Evolutionary conservation across 2,888 invertebrate species (phyloP).

Genomic region (Craniophora ligustri): DNA sequence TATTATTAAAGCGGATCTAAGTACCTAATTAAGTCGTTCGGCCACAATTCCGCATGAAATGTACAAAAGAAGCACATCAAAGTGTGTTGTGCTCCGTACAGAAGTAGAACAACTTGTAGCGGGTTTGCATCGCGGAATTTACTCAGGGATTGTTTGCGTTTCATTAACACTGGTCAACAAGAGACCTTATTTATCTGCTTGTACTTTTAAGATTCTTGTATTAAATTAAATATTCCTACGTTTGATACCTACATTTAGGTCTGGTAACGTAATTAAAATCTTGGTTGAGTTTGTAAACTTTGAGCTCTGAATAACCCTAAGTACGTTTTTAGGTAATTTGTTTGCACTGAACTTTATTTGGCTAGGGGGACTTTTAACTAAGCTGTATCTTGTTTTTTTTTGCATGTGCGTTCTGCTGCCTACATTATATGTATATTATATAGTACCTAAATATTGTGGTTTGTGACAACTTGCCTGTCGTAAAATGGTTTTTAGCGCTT

Average conservation of each 20-base stretch:
- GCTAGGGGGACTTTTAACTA: constrained; percentile 21
- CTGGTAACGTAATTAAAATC: constrained; percentile 40
- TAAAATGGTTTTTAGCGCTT: not conserved
- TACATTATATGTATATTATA: no score
- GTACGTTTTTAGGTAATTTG: constrained; percentile 42
- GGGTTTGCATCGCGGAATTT: constrained; percentile 71
- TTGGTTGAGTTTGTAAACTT: constrained; percentile 31
- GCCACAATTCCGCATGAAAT: constrained; percentile 37
- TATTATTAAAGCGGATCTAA: no score
- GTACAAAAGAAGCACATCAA: constrained; percentile 46
- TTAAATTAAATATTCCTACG: constrained; percentile 45
- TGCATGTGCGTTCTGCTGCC: no score
- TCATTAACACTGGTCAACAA: constrained; percentile 81
- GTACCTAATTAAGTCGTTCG: constrained; percentile 47
- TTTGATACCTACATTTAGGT: constrained; percentile 41
- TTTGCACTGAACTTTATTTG: constrained; percentile 34
- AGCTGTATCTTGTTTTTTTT: not conserved
- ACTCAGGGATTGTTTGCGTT: constrained; percentile 77
- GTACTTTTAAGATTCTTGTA: constrained; percentile 64
- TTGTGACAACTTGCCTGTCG: not conserved
- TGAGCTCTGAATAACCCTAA: constrained; percentile 25
- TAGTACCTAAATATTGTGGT: not conserved
- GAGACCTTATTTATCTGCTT: constrained; percentile 75
- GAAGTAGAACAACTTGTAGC: constrained; percentile 57
- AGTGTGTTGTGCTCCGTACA: constrained; percentile 36